Percentiles rank a stretch among this genome's conserved stretches.
These are phyloP conservation scores for Tinea semifulvella DNA, from an alignment of 2,888 invertebrate genomes.

Conservation along the genomic window DNA sequence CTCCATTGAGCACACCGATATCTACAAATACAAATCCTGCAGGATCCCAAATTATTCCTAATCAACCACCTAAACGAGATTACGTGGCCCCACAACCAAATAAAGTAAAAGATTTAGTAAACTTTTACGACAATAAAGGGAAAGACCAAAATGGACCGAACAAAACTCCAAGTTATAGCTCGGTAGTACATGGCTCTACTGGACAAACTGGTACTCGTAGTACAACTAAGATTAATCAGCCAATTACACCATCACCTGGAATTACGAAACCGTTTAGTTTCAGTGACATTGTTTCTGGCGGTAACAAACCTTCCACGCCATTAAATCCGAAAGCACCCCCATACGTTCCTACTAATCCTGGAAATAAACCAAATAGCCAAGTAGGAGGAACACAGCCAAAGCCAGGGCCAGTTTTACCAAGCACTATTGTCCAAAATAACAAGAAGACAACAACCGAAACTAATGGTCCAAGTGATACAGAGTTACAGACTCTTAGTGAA, in stretches of 20 bases:
- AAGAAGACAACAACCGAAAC: constrained; percentile 26
- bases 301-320: constrained; percentile 3
- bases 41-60: constrained; percentile 17
- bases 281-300: constrained; percentile 7
- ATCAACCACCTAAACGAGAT: constrained; percentile 28
- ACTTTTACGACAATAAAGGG: constrained; percentile 41
- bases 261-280: constrained; percentile 7
- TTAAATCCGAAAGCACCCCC: constrained; percentile 11
- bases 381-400: constrained; percentile 21
- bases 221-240: constrained; percentile 17
- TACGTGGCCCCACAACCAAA: constrained; percentile 34
- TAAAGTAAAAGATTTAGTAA: constrained; percentile 50
- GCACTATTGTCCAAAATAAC: constrained; percentile 50
- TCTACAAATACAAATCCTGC: constrained; percentile 4
- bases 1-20: constrained; percentile 20
- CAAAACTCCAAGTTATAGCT: constrained; percentile 46
- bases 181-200: constrained; percentile 37
- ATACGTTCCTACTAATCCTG: constrained; percentile 6
- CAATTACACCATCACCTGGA: constrained; percentile 18
- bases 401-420: constrained; percentile 37
- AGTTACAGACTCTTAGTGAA: constrained; percentile 76
- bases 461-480: constrained; percentile 60
- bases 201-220: too few relatives aligned
- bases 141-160: constrained; percentile 27
- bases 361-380: constrained; percentile 9